A percentile compares a stretch with the other conserved stretches of the same genome.
These are phyloP conservation scores for Sarcophaga caerulescens DNA, from an alignment of 2,888 invertebrate species.

Conservation along the genomic window DNA sequence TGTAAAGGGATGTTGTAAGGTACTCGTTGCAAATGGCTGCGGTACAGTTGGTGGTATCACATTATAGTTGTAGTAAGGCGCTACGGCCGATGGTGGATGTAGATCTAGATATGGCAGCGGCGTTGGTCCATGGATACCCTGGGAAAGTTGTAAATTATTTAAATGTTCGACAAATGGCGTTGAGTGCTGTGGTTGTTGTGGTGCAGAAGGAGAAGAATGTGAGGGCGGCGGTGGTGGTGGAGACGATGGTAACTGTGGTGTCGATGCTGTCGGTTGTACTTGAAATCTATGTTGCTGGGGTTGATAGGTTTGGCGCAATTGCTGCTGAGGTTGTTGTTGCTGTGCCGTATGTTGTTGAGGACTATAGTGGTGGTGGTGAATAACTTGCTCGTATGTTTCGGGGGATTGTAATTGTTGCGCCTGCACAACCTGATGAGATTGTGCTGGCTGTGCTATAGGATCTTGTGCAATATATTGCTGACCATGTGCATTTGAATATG, in stretches of 20 bases:
- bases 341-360: slow-evolving; percentile 72
- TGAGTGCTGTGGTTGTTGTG: slow-evolving; percentile 47
- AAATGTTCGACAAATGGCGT: slow-evolving; percentile 50
- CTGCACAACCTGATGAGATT: slow-evolving; percentile 28
- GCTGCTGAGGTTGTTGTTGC: slow-evolving; percentile 69
- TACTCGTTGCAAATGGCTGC: slow-evolving; percentile 43
- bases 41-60: slow-evolving; percentile 16
- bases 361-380: slow-evolving; percentile 76
- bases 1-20: slow-evolving; percentile 40
- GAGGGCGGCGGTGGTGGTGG: slow-evolving; percentile 65
- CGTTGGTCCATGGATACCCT: slow-evolving; percentile 57
- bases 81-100: slow-evolving; percentile 32
- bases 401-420: slow-evolving; percentile 47
- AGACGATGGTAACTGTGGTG: slow-evolving; percentile 70
- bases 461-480: slow-evolving; percentile 45
- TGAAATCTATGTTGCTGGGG: slow-evolving; percentile 60
- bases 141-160: slow-evolving; percentile 60
- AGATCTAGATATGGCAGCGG: slow-evolving; percentile 47
- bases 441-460: slow-evolving; percentile 35
- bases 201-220: slow-evolving; percentile 50
- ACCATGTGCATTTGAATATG: slow-evolving; percentile 42
- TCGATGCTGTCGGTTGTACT: slow-evolving; percentile 65
- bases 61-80: slow-evolving; percentile 29
- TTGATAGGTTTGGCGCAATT: slow-evolving; percentile 42
- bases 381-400: slow-evolving; percentile 68